Base-by-base conservation (phyloP, 2,797 vertebrate genomes). In the Sylvia borin region DNA sequence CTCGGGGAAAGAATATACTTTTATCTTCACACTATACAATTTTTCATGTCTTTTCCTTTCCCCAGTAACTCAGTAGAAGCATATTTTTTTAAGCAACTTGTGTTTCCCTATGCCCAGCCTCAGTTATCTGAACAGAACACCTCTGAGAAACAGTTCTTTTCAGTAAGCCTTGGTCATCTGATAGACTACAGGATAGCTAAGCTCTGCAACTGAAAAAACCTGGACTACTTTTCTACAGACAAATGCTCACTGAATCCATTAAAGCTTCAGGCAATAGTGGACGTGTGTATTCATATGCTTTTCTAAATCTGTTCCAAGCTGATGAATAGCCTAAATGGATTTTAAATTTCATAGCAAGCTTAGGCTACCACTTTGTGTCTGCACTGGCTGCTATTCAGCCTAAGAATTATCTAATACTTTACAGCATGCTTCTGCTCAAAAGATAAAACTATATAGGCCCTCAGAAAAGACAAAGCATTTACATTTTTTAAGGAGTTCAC, bases 311-410 rank as follows among this genome's bases (percentile, higher is more conserved):
- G 95, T 95, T 97, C 95, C 94, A 90, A 95, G 90, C 93, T 92
- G 95, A 96, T 95, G 96, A 97, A 93, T 90, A 95, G 94, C 55
- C 83, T 92, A 96, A 95, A 95, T 95, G 94, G 94, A 93, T 96
- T 96, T 93, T 82, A 95, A 95, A 95, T 96, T 96, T 96, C 74
- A 88, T 74, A 95, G 93, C 71, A 79, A 92, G 85, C 85, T 95
- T 88, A 94, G 90, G 95, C 90, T 92, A 96, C 88, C 77, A 84
- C 83, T 95, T 92, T 61, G 83, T 17, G 21, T 86, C 80, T 95
- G 85, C 67, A 79, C 50, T 87, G 50, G 34, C 77, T 94, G 77
- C 64, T 89, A 86, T 79, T 95, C 90, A 95, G 74, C 34, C 73
- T 88, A 57, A 88, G 74, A 96, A 95, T 74, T 92, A 95, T 82